Conservation (phyloP, 2,797 vertebrate genomes). For the Periparus ater region DNA sequence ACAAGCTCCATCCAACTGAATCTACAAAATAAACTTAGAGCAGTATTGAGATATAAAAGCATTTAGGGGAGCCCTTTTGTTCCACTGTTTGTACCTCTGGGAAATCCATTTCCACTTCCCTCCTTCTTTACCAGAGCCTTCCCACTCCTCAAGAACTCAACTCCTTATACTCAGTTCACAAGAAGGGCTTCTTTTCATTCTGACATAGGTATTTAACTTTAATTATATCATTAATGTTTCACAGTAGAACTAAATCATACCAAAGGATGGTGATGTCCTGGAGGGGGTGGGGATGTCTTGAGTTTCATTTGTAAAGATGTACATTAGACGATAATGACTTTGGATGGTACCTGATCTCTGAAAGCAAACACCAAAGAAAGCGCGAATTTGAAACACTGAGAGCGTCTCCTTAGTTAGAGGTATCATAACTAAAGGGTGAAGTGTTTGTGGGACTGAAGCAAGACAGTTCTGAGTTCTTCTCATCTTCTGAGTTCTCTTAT, state of each 20-base stretch:
- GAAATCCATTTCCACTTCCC: background rate
- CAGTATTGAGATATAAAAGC: background rate
- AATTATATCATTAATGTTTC: background rate
- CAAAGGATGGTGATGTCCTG: background rate
- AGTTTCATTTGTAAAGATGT: background rate
- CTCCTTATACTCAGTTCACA: background rate
- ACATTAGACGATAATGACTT: background rate
- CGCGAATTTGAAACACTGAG: background rate
- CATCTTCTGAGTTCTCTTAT: background rate
- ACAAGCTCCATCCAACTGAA: background rate
- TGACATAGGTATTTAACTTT: background rate
- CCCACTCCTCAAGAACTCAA: background rate
- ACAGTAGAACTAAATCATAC: background rate
- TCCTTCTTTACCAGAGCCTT: background rate
- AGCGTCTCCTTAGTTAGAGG: background rate
- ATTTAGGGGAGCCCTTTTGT: background rate
- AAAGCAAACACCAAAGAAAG: background rate
- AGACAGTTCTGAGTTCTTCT: background rate
- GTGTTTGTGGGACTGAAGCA: background rate
- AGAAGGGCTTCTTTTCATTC: background rate
- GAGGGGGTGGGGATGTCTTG: background rate
- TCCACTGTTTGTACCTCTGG: background rate
- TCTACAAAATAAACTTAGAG: background rate
- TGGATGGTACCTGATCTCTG: background rate
- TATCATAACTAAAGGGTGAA: background rate